Base-by-base conservation (phyloP, 2,888 invertebrate genomes). In the Papilio elwesi region DNA sequence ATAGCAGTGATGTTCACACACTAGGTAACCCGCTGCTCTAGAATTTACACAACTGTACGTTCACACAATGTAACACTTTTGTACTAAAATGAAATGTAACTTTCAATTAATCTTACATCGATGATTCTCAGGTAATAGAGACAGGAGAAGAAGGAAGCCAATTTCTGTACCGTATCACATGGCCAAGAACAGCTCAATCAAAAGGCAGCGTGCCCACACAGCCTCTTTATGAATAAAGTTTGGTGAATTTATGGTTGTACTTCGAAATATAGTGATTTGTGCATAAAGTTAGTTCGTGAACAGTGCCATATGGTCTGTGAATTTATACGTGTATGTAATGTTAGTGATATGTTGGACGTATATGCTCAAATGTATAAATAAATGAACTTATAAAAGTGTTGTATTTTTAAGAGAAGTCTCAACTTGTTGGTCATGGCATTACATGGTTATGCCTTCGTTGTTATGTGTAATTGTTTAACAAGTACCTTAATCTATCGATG, bases 121-220 rank as follows among this genome's bases (percentile, higher is more conserved):
- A 52, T 7, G 8, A 13, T 75, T 59, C 7, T 13, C 83, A 94
- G 94, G 93, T 95, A 78, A 94, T 95, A 82, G 94, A 95, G 87
- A 94, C 94, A 78, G 94, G 94, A 80, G 94, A 94, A 85, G 95
- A 95, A 86, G 95, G 94, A 86, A 95, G 95, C 86, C 94, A 95
- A 78, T 95, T 95, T 87, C 92, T 95, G 71, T 95, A 95, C 85
- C 92, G 94, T 79, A 95, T 95, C 80, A 94, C 94, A 55, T 95
- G 95, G 95, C 88, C 94, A 53, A 85, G 94, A 78, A 86, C 91
- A 51, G 91, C 89, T 0, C 86, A 85, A 70, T 74, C 85, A 77
- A 88, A 90, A 76, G 80, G 78, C 74, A 79, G 68, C 71, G 79
- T 81, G 47, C 85, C 87, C 73, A 79, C 84, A 80, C 90, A 85